A percentile compares a stretch with the other conserved stretches of the same genome.
Evolutionary conservation across 2,888 invertebrate species (phyloP).

Genomic region (Acanthosoma haemorrhoidale): DNA sequence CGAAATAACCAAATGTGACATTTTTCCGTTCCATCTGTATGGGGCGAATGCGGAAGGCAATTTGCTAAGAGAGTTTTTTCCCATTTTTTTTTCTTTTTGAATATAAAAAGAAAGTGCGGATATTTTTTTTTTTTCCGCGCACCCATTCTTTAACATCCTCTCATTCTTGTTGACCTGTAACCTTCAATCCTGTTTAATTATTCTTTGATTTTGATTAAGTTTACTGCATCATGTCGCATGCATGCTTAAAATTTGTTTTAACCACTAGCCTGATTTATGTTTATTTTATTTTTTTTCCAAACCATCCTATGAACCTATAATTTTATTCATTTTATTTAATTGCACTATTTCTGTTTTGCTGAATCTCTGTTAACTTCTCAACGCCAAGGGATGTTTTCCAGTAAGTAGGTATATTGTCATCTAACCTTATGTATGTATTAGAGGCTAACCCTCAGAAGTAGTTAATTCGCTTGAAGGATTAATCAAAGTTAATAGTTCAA

Average conservation of each 20-base stretch:
- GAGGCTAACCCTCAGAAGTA: slow-evolving; percentile 32
- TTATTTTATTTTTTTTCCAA: slow-evolving; percentile 16
- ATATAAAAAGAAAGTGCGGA: slow-evolving; percentile 48
- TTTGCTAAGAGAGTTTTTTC: slow-evolving; percentile 42
- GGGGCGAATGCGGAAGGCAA: slow-evolving; percentile 52
- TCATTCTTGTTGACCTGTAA: slow-evolving; percentile 12
- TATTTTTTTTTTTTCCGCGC: slow-evolving; percentile 46
- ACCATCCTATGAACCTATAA: not conserved
- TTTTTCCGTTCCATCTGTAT: slow-evolving; percentile 75
- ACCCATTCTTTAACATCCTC: slow-evolving; percentile 52
- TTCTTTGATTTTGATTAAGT: slow-evolving; percentile 12
- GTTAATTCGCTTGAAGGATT: slow-evolving; percentile 38
- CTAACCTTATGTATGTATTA: slow-evolving; percentile 32
- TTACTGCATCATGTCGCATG: slow-evolving; percentile 33
- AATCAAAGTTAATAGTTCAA: not conserved
- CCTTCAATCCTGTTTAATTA: not conserved
- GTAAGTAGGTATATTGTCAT: slow-evolving; percentile 53
- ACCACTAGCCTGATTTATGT: slow-evolving; percentile 21
- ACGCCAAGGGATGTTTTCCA: slow-evolving; percentile 66
- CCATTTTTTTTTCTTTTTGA: slow-evolving; percentile 66
- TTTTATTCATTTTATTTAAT: slow-evolving; percentile 45
- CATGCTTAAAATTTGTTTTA: slow-evolving; percentile 23
- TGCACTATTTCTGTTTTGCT: slow-evolving; percentile 59
- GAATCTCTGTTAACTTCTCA: slow-evolving; percentile 54
- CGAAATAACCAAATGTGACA: slow-evolving; percentile 54